Conservation (phyloP, 2,113 vertebrate genomes). For the Aldabrachelys gigantea region DNA sequence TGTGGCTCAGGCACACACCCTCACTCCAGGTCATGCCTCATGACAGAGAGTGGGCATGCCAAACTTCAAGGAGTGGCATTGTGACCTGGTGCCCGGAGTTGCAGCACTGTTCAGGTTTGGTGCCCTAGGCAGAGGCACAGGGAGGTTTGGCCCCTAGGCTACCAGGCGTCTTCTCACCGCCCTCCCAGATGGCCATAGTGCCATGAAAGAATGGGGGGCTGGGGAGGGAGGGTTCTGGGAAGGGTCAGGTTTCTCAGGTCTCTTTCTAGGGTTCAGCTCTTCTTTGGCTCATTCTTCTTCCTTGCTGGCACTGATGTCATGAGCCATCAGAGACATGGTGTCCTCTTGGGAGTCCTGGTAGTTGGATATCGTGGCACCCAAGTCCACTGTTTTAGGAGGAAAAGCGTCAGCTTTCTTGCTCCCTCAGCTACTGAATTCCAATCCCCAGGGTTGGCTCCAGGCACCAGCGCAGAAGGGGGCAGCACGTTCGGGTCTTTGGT, state of each 20-base stretch:
- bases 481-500: no score
- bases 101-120: background rate
- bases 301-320: constrained; percentile 72
- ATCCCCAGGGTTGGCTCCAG: background rate
- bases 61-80: background rate
- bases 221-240: constrained; percentile 87
- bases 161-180: constrained; percentile 84
- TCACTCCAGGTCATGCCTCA: background rate
- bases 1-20: background rate
- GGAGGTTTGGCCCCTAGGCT: background rate
- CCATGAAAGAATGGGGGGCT: constrained; percentile 7
- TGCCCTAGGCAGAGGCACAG: no score
- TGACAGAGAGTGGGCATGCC: background rate
- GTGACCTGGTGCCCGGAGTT: background rate
- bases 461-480: no score
- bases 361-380: constrained; percentile 84
- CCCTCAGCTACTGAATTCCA: no score
- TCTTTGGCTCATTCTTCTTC: constrained; percentile 81
- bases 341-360: constrained; percentile 85
- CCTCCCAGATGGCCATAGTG: constrained; percentile 78
- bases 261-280: constrained; percentile 79
- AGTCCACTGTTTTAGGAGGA: background rate
- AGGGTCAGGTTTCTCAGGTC: constrained; percentile 85
- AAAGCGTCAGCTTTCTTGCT: background rate
- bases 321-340: constrained; percentile 80